Base-by-base conservation (phyloP, 2,888 invertebrate species). In the Mermis nigrescens region DNA sequence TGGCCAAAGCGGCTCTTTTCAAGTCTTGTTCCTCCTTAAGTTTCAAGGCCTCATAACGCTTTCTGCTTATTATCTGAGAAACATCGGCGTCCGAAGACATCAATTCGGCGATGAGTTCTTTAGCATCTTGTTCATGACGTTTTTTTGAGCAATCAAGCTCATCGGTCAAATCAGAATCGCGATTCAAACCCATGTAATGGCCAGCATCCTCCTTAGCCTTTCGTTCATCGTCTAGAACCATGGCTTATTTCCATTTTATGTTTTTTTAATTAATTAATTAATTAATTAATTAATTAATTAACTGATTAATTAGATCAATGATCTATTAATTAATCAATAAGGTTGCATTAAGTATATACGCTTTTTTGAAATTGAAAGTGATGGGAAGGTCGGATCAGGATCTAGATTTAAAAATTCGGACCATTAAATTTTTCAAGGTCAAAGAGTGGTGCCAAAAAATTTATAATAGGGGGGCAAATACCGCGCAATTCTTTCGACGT, bases 21-120 rank as follows among this genome's bases (percentile, higher is more conserved):
- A 48, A 48, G 7, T 48, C 24, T 4, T 12, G 19, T 48, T 48
- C 48, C 24, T 48, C 48, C 24, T 48, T 48, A 4, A 24, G 4
- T 24, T 48, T 48, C 24, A n/a, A n/a, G 12, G 24, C 12, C 24
- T 48, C 48, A 24, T 48, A 48, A 48, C 48, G 48, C 24, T 48
- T 48, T n/a, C 48, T 12, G 24, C 48, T 24, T 12, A 48, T 48
- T 7, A 48, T 48, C 19, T 48, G 48, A 7, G 19, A 12, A 48
- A 24, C 48, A 24, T 48, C 48, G 19, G 83, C 83, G 65, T 86
- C 85, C 0, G 90, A 88, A 72, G 86, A 86, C 84, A 90, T 91
- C 45, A 95, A 78, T 72, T 94, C 91, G 74, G 94, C 91, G 61
- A 95, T 90, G 3, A 95, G 76, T 0, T 87, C 88, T 72, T 92